Conservation (phyloP, 1,140 invertebrate genomes). For the Drosophila lacertosa region DNA sequence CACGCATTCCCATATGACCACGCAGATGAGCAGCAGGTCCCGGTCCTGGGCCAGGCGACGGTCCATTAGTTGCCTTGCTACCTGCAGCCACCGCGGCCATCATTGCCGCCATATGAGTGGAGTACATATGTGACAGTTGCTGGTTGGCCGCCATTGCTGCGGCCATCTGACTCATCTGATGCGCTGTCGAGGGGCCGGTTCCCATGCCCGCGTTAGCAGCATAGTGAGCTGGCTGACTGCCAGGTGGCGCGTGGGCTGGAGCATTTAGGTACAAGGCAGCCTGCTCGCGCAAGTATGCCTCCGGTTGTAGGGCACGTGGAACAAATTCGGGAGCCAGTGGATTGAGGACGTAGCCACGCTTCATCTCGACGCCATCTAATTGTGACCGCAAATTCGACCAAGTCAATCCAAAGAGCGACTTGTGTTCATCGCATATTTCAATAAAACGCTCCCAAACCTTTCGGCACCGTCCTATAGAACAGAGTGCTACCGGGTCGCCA, state of each 20-base stretch:
- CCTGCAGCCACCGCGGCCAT: slow-evolving; percentile 62
- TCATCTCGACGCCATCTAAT: slow-evolving; percentile 89
- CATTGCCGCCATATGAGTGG: slow-evolving; percentile 70
- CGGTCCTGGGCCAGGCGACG: slow-evolving; percentile 40
- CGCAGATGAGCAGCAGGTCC: slow-evolving; percentile 66
- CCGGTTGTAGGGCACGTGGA: slow-evolving; percentile 86
- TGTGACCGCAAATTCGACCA: slow-evolving; percentile 88
- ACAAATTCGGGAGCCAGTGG: slow-evolving; percentile 93
- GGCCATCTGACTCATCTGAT: slow-evolving; percentile 75
- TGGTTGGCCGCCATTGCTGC: slow-evolving; percentile 70
- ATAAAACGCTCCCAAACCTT: slow-evolving; percentile 94
- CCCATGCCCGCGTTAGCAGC: slow-evolving; percentile 59
- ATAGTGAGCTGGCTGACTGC: slow-evolving; percentile 56
- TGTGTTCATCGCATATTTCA: slow-evolving; percentile 89
- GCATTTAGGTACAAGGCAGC: slow-evolving; percentile 71
- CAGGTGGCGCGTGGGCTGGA: slow-evolving; percentile 54
- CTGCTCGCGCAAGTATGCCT: slow-evolving; percentile 83
- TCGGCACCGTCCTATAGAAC: slow-evolving; percentile 92
- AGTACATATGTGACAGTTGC: slow-evolving; percentile 66
- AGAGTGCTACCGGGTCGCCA: slow-evolving; percentile 93
- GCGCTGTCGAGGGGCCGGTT: slow-evolving; percentile 57
- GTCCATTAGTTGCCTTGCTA: slow-evolving; percentile 57
- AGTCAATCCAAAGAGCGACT: slow-evolving; percentile 91
- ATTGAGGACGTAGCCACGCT: slow-evolving; percentile 91
- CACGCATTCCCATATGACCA: slow-evolving; percentile 72